Evolutionary conservation across 2,113 vertebrate genomes (phyloP).

Genomic region (Sebastes fasciatus): DNA sequence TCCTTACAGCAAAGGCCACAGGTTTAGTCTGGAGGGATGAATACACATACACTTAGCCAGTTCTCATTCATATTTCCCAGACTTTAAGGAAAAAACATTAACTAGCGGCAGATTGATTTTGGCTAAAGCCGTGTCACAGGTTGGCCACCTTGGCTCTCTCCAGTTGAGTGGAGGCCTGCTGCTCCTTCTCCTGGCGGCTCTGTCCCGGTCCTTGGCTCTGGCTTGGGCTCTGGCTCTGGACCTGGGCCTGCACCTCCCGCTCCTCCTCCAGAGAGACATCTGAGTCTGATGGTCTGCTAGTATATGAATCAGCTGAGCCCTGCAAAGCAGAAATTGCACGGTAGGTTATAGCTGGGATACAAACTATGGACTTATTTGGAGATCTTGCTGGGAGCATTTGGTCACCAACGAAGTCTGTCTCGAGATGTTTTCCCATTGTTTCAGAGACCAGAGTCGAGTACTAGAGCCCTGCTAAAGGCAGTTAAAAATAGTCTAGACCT

Average conservation of each 20-base stretch:
- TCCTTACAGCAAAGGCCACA: constrained; percentile 97
- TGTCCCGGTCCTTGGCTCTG: constrained; percentile 82
- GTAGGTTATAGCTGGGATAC: neutral
- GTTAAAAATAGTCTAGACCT: neutral
- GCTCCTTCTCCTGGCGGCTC: constrained; percentile 94
- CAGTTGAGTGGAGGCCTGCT: constrained; percentile 94
- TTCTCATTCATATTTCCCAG: neutral
- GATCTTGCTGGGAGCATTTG: neutral
- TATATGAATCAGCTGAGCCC: constrained; percentile 99
- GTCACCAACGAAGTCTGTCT: neutral
- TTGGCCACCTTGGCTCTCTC: constrained; percentile 94
- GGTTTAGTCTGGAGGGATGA: constrained; percentile 88
- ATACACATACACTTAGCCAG: neutral
- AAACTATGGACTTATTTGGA: neutral
- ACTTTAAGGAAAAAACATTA: neutral
- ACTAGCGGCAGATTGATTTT: neutral
- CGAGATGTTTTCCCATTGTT: neutral
- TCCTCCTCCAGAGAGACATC: constrained; percentile 99
- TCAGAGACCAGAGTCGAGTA: neutral
- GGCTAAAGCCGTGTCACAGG: neutral
- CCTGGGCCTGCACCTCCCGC: constrained; percentile 88
- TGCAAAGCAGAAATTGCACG: constrained; percentile 55
- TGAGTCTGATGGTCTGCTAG: constrained; percentile 98
- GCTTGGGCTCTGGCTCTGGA: constrained; percentile 86
- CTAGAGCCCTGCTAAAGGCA: neutral